Evolutionary conservation across 2,113 vertebrate genomes (phyloP).

Genomic region (Phylloscopus trochiloides): DNA sequence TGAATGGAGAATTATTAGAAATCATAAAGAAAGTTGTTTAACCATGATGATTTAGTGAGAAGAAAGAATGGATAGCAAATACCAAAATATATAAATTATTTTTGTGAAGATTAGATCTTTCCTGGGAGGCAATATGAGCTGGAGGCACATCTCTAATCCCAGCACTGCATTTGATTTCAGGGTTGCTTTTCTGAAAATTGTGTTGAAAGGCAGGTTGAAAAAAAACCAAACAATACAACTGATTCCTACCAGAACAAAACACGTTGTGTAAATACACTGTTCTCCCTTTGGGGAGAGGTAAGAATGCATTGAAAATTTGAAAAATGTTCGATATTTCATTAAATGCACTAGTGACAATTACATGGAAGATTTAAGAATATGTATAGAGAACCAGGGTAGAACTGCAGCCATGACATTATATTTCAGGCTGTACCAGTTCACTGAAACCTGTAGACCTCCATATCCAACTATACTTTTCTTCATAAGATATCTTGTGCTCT

Average conservation of each 20-base stretch:
- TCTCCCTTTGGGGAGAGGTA: background rate
- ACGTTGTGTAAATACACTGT: background rate
- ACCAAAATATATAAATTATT: background rate
- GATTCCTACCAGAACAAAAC: background rate
- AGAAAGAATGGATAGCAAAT: background rate
- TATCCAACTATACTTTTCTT: background rate
- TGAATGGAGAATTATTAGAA: background rate
- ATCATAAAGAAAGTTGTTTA: background rate
- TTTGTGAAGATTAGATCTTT: background rate
- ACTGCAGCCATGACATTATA: background rate
- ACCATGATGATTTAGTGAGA: background rate
- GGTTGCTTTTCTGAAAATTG: background rate
- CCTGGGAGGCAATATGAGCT: background rate
- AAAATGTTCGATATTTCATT: background rate
- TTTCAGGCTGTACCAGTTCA: background rate
- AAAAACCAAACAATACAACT: fast-evolving
- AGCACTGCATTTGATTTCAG: background rate
- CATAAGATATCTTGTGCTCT: background rate
- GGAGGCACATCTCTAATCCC: background rate
- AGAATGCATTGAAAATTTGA: background rate
- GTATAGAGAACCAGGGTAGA: background rate
- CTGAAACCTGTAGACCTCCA: background rate
- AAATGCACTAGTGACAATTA: background rate
- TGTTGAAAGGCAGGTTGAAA: background rate
- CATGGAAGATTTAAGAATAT: background rate